Evolutionary conservation across 2,888 invertebrate genomes (phyloP), one percentile per base, ranked within the genome.

Genomic region (Elysia crispata): DNA sequence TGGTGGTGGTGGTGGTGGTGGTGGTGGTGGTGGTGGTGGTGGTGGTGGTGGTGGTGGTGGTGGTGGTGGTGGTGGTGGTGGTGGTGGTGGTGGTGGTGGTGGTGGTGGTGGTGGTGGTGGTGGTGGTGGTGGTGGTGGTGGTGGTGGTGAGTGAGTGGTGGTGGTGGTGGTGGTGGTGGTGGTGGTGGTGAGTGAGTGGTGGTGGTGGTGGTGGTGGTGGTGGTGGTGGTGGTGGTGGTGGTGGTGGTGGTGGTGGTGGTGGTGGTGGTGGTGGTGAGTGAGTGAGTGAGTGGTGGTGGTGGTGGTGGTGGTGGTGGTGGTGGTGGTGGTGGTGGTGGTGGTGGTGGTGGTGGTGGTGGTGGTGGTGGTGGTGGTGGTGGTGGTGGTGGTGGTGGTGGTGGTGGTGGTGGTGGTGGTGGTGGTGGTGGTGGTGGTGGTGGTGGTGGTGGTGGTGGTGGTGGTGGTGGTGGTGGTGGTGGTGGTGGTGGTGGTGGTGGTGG

Each of bases 321-420:
- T 31, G 70, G 30, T 15, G 30, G 70, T 33, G 70, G 30, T 31
- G 30, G 41, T 33, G 70, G 30, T 15, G 30, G n/a, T 70, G 70
- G 30, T 15, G 30, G 70, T 70, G 70, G 15, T n/a, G n/a, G n/a
- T n/a, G n/a, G n/a, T n/a, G n/a, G n/a, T n/a, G n/a, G n/a, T n/a
- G n/a, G n/a, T n/a, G n/a, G n/a, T n/a, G n/a, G n/a, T 20, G 25
- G 67, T 28, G 6, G 1, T 6, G 25, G 23, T 6, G 5, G 15
- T 18, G 25, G 30, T 23, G 25, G 30, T 5, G 15, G 25, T n/a
- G 15, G 15, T n/a, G 15, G 60, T n/a, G 15, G 25, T 5, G 15
- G 25, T 23, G 25, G 67, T 18, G 15, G 30, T 23, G 25, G 67
- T 18, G 15, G 30, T 23, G 25, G 67, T 18, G 15, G 67, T 23